Conservation (phyloP, 1,140 invertebrate genomes). For the Bombyx mori region ASM3026992v2 NC_085124.1:5417001-5417500, state of each 20-base stretch:
- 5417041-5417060: no score
- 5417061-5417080: no score
- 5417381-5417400: no score
- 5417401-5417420: no score
- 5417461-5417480: no score
- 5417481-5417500: no score
- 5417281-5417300: conserved; percentile 18
- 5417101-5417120: neutral
- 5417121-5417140: conserved; percentile 1
- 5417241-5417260: conserved; percentile 21
- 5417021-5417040: no score
- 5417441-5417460: no score
- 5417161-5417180: conserved; percentile 1
- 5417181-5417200: conserved; percentile 2
- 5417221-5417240: conserved; percentile 18
- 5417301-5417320: conserved; percentile 15
- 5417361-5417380: no score
- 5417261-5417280: conserved; percentile 32
- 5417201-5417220: conserved; percentile 18
- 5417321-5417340: conserved; percentile 12
- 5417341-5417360: neutral
- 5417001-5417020: no score
- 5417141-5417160: neutral
- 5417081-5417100: no score
- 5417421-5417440: no score